Evolutionary conservation across 2,888 invertebrate genomes (phyloP).

Genomic region (Theretra japonica): DNA sequence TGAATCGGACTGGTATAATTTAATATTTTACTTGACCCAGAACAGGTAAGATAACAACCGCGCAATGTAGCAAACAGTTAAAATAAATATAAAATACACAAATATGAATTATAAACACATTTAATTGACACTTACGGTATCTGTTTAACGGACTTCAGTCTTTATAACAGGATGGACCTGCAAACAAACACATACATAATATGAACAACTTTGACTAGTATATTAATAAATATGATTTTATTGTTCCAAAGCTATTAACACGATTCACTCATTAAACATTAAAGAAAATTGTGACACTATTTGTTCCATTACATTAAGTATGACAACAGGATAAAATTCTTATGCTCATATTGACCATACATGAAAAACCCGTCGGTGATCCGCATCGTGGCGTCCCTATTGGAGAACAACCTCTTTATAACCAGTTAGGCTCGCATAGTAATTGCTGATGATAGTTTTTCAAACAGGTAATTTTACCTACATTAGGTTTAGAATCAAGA

Average conservation of each 20-base stretch:
- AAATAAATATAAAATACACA: not conserved
- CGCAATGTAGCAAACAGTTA: not conserved
- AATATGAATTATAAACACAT: not conserved
- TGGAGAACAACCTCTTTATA: not conserved
- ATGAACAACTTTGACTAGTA: no score
- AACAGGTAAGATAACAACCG: not conserved
- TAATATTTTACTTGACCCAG: slow-evolving; percentile 23
- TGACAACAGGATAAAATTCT: not conserved
- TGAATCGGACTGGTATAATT: slow-evolving; percentile 23
- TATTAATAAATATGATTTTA: no score
- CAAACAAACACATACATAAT: slow-evolving; percentile 8
- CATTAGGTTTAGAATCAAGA: no score
- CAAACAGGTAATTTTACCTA: no score
- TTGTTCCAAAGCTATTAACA: no score
- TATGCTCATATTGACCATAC: not conserved
- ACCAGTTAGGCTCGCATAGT: not conserved
- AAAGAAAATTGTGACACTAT: no score
- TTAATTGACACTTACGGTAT: slow-evolving; percentile 56
- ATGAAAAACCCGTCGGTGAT: not conserved
- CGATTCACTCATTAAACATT: no score
- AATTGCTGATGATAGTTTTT: not conserved
- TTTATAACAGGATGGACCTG: slow-evolving; percentile 34
- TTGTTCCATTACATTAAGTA: not conserved
- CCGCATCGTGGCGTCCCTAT: not conserved
- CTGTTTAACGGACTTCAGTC: slow-evolving; percentile 51